Evolutionary conservation across 2,888 invertebrate genomes (phyloP), one percentile per base, ranked within the genome.

Genomic region (Thyatira batis): DNA sequence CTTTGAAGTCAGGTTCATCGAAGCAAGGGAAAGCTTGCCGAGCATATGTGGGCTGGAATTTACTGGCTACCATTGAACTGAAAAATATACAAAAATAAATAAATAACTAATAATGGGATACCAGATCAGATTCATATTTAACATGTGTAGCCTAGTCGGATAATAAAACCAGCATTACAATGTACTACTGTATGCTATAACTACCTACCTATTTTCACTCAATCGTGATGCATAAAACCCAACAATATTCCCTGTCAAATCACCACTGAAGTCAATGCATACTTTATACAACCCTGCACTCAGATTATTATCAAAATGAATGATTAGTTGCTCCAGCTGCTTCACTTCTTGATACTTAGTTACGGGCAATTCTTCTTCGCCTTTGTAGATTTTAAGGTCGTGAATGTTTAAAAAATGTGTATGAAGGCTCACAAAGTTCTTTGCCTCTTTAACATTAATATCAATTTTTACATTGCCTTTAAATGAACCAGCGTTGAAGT

Each of bases 11-110:
- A 0, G 97, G 99, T 76, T 98, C 98, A 84, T 99, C 99, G 78
- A 99, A 98, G 79, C 98, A 98, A 0, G 99, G 99, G 82, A 97
- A 98, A 0, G 98, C 97, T 85, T 95, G 94, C 23, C 99, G 94
- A 0, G 99, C 98, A 84, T 97, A 97, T 0, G 98, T 98, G 0
- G 98, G 98, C 81, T 99, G 97, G 78, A 99, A 98, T 87, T 99
- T 98, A 10, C 98, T 96, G 0, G 97, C 97, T 4, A 97, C 97
- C 80, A 98, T 95, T 55, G 92, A 92, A 72, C 97, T 97, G 78
- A 30, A 93, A 93, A 53, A 52, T 0, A 60, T 49, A 51, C 45
- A 27, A 23, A 17, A 17, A n/a, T n/a, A n/a, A n/a, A n/a, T n/a
- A n/a, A n/a, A n/a, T n/a, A n/a, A n/a, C n/a, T n/a, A n/a, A n/a